These are phyloP conservation scores for Helicoverpa armigera DNA, from an alignment of 1,140 invertebrate genomes.

Conservation along the genomic window DNA sequence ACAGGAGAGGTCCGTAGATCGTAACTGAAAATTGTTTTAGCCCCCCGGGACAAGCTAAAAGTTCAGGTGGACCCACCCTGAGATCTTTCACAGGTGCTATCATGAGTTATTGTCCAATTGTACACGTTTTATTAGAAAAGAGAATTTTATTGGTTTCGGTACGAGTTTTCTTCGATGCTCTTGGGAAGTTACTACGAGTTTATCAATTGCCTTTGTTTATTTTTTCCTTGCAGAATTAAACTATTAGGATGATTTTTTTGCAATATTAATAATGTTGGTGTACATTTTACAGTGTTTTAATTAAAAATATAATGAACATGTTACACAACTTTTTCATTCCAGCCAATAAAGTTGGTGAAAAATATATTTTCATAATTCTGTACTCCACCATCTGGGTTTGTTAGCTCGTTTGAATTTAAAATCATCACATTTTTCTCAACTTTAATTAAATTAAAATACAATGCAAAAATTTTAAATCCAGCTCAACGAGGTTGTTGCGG, in stretches of 20 bases:
- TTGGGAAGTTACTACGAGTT: not conserved
- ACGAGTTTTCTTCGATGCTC: conserved; percentile 11
- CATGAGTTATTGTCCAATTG: conserved; percentile 69
- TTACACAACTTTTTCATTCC: conserved; percentile 11
- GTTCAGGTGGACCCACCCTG: conserved; percentile 62
- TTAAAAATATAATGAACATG: conserved; percentile 3
- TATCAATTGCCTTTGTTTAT: not conserved
- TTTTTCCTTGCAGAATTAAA: not conserved
- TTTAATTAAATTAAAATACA: conserved; percentile 52
- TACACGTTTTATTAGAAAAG: conserved; percentile 69
- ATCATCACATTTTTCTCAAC: conserved; percentile 41
- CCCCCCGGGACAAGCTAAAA: conserved; percentile 59
- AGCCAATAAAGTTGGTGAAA: conserved; percentile 29
- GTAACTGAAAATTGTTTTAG: conserved; percentile 78
- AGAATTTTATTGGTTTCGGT: conserved; percentile 55
- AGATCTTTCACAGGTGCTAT: conserved; percentile 71
- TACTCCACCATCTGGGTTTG: conserved; percentile 37
- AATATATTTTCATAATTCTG: conserved; percentile 37
- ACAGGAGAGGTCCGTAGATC: conserved; percentile 65
- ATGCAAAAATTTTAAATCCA: conserved; percentile 55
- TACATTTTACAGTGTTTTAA: not conserved
- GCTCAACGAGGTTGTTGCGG: conserved; percentile 51
- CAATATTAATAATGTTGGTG: not conserved
- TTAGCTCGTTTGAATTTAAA: conserved; percentile 50
- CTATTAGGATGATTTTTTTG: too few species aligned